Conservation (phyloP, 2,888 invertebrate genomes). For the Mythimna vitellina region DNA sequence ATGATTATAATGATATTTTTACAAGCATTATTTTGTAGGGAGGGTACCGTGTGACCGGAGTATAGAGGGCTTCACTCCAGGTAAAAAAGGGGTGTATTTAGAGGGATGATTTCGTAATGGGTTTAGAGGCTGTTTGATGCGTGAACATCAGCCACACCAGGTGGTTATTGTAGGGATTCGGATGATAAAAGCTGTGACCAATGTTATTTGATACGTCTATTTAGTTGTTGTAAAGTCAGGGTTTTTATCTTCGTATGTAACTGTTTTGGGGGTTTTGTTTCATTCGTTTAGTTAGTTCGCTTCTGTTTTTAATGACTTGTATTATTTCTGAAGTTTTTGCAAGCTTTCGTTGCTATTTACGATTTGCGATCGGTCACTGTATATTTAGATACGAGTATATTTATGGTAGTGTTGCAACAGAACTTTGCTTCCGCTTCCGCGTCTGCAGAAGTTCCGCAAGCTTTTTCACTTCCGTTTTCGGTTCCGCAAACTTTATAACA, state of each 20-base stretch:
- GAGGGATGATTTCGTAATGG: constrained; percentile 81
- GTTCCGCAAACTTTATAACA: too few species aligned
- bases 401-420: too few species aligned
- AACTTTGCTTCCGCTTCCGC: too few species aligned
- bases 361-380: not conserved
- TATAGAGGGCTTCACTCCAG: constrained; percentile 71
- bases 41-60: constrained; percentile 84
- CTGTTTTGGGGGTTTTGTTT: constrained; percentile 15
- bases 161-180: constrained; percentile 71
- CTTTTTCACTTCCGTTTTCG: too few species aligned
- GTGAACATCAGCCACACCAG: constrained; percentile 70
- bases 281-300: not conserved
- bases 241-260: constrained; percentile 21
- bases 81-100: constrained; percentile 71
- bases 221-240: constrained; percentile 39
- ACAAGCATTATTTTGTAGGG: constrained; percentile 82
- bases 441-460: too few species aligned
- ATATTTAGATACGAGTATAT: too few species aligned
- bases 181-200: constrained; percentile 57
- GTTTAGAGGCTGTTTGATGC: constrained; percentile 76
- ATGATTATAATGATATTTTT: constrained; percentile 89
- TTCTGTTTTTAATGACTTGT: not conserved
- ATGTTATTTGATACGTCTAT: constrained; percentile 62
- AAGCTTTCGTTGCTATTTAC: not conserved
- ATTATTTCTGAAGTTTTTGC: not conserved